Conservation (phyloP, 2,797 vertebrate genomes). For the Cyprinella venusta region DNA sequence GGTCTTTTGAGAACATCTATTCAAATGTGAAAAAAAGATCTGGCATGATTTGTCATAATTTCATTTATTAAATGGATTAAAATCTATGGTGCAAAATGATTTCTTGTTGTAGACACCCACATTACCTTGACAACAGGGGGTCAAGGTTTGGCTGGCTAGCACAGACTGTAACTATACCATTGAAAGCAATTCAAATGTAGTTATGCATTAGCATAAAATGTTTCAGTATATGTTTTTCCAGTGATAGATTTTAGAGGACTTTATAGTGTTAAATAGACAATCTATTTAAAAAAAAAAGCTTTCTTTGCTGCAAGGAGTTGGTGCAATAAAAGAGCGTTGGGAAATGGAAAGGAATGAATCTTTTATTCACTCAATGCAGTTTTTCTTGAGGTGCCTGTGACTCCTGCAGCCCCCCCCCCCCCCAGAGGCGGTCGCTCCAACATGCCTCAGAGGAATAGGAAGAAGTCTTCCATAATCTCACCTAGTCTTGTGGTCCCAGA, state of each 20-base stretch:
- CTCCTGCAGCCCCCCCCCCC: no score
- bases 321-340: not conserved
- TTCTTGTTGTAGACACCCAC: conserved; percentile 24
- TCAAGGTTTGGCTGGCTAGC: conserved; percentile 20
- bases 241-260: not conserved
- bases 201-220: not conserved
- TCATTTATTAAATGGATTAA: conserved; percentile 18
- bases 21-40: not conserved
- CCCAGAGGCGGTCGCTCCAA: no score
- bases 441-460: no score
- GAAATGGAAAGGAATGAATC: not conserved
- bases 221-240: not conserved
- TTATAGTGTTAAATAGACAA: no score
- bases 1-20: conserved; percentile 19
- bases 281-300: not conserved
- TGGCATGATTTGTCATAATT: conserved; percentile 10
- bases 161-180: not conserved
- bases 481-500: no score
- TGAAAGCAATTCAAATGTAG: not conserved
- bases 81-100: conserved; percentile 1
- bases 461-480: no score
- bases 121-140: conserved; percentile 18
- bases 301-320: not conserved
- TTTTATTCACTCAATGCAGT: not conserved
- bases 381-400: no score